Base-by-base conservation (phyloP, 2,113 vertebrate species). In the Thalassoma bifasciatum region DNA sequence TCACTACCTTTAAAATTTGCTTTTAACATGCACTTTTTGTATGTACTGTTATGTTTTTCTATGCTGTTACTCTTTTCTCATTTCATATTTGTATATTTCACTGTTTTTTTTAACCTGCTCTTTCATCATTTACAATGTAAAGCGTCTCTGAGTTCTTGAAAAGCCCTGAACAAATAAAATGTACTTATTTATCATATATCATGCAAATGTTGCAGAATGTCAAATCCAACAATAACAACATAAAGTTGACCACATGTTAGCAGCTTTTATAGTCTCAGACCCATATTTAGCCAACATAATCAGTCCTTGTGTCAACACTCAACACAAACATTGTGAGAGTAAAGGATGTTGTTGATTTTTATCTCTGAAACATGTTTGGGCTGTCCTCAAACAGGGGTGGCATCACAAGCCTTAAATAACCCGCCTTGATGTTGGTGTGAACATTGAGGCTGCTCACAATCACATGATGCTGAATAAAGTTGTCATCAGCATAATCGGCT, bases 381-480 rank as follows among this genome's bases (percentile, higher is more conserved):
- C 17, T 47, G 24, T 62, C 47, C 8, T 17, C 8, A 51, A 42
- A 44, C 21, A 21, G 17, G 17, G 44, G 44, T 46, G 44, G 44
- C 17, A 19, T 46, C 17, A 42, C 7, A 19, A 46, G 44, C 44
- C 16, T 46, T 49, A 2, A 49, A 17, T 10, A 21, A 44, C 42
- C 13, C 13, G 8, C 30, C 17, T 10, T 38, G 1, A 6, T 26
- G 50, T 71, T 51, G 46, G 49, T 59, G 54, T 46, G 36, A 67
- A 56, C 52, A 8, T 26, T 46, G 17, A 72, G 23, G 16, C n/a
- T 36, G 51, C 61, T 79, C 46, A 49, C 17, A 21, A 49, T 49
- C 49, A 81, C 75, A 44, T 60, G 49, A 72, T 42, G 46, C 30
- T 49, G n/a, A 47, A 47, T 24, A 30, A 21, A 47, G 50, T 26